A percentile compares a stretch with the other conserved stretches of the same genome.
Conservation (phyloP, 2,888 invertebrate genomes). For the Ommatoiulus sabulosus region DNA sequence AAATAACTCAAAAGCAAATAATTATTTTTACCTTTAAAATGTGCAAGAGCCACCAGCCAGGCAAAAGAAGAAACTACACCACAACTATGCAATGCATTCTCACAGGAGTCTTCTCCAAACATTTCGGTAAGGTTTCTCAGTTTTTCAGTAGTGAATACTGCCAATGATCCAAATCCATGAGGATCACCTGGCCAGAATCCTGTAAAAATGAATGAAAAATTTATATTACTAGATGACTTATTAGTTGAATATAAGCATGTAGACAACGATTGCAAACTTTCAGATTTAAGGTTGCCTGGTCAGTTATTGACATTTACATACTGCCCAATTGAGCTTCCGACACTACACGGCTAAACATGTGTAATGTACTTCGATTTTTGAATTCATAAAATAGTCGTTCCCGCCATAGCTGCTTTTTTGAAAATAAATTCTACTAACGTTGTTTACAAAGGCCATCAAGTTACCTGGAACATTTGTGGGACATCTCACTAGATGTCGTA, state of each 20-base stretch:
- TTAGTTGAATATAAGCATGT: too few relatives aligned
- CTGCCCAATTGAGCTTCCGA: too few relatives aligned
- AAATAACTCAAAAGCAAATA: constrained; percentile 47
- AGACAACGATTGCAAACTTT: too few relatives aligned
- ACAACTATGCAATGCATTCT: constrained; percentile 78
- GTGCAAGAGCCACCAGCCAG: constrained; percentile 83
- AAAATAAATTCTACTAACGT: too few relatives aligned
- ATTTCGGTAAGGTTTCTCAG: constrained; percentile 65
- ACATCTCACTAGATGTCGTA: constrained; percentile 72
- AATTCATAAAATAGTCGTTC: too few relatives aligned
- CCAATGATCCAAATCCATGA: constrained; percentile 81
- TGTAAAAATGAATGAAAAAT: constrained; percentile 56
- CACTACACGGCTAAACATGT: too few relatives aligned
- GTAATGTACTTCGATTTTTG: too few relatives aligned
- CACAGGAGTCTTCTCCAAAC: constrained; percentile 62
- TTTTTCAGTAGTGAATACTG: constrained; percentile 78
- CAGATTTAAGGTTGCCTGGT: too few relatives aligned
- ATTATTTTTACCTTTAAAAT: constrained; percentile 75
- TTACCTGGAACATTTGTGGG: constrained; percentile 82
- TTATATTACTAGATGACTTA: background rate
- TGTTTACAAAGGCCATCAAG: too few relatives aligned
- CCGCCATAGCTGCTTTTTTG: too few relatives aligned
- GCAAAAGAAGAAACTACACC: constrained; percentile 84
- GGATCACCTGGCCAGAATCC: constrained; percentile 84
- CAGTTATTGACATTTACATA: too few relatives aligned